A percentile compares a stretch with the other conserved stretches of the same genome.
Evolutionary conservation across 2,797 vertebrate genomes (phyloP).

Genomic region (Aselliscus stoliczkanus): DNA sequence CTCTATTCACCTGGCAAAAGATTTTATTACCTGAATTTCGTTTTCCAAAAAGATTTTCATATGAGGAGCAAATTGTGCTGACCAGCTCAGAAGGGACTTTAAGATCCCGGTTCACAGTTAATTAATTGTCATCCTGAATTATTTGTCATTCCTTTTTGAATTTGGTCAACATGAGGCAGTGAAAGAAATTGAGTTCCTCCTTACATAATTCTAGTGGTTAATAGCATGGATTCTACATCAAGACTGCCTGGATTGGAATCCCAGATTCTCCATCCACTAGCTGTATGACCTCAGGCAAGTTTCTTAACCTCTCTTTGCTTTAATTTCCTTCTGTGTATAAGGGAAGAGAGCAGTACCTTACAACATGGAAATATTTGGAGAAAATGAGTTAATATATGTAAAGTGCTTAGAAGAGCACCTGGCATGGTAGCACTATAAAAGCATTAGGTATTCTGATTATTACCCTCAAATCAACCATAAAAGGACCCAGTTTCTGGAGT

Average conservation of each 20-base stretch:
- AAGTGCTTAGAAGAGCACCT: not conserved
- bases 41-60: not conserved
- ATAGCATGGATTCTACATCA: not conserved
- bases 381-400: not conserved
- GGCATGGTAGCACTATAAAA: not conserved
- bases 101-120: not conserved
- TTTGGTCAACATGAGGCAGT: not conserved
- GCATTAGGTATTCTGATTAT: not conserved
- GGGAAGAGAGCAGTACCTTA: not conserved
- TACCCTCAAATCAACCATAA: not conserved
- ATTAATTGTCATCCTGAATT: not conserved
- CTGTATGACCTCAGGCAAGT: not conserved
- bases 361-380: not conserved
- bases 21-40: not conserved
- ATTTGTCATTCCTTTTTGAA: not conserved
- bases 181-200: not conserved
- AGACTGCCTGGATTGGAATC: not conserved
- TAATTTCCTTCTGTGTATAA: not conserved
- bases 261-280: not conserved
- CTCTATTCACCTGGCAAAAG: not conserved
- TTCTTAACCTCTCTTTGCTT: not conserved
- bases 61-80: not conserved
- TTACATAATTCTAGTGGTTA: not conserved
- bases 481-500: not conserved
- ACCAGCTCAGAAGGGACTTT: not conserved